These are phyloP conservation scores for Buceros bicornis DNA, from an alignment of 2,797 vertebrate species.

Conservation along the genomic window DNA sequence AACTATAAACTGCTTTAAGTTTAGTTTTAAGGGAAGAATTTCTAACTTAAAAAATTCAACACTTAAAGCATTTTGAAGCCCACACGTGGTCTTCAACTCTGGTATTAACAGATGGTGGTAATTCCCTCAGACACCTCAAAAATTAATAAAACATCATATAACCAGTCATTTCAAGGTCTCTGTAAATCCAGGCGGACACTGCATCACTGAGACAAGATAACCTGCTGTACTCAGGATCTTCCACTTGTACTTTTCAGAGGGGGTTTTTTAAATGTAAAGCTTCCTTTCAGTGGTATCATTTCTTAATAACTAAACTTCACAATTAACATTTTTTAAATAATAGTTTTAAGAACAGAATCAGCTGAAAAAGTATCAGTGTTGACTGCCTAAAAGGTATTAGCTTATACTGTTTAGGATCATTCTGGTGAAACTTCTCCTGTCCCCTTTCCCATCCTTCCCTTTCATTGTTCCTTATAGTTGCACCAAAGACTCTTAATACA, in stretches of 20 bases:
- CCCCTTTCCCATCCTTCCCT: neutral
- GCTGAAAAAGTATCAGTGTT: neutral
- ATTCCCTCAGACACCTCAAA: slow-evolving; percentile 6
- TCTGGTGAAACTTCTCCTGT: neutral
- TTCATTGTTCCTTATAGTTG: neutral
- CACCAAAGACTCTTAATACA: neutral
- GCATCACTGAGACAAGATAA: neutral
- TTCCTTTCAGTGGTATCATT: neutral
- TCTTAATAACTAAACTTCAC: neutral
- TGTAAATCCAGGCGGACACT: neutral
- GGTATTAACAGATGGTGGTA: slow-evolving; percentile 9
- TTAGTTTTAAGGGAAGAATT: neutral
- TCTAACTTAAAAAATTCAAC: neutral
- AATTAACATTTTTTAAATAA: neutral
- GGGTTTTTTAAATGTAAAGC: neutral
- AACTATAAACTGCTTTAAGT: neutral
- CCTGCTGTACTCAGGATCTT: neutral
- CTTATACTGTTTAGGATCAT: neutral
- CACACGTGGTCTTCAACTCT: neutral
- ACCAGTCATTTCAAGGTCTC: slow-evolving; percentile 7
- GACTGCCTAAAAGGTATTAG: neutral
- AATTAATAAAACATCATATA: slow-evolving; percentile 21
- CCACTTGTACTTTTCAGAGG: neutral
- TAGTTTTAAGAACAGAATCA: neutral
- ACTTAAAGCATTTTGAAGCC: neutral